phyloP scores from a whole-genome alignment of 2,797 vertebrate species.

The Octomys mimax region DNA sequence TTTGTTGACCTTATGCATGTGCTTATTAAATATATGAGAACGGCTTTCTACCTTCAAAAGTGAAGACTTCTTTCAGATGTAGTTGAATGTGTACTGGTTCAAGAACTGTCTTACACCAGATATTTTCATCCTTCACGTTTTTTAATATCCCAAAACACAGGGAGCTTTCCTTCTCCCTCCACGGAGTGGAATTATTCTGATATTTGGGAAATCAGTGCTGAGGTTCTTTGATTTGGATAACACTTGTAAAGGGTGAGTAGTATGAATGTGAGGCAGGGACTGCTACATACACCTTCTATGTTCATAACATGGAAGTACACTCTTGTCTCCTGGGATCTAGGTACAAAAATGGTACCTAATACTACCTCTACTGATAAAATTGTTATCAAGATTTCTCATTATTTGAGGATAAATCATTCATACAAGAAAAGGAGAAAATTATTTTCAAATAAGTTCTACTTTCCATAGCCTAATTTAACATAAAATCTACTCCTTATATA shows the following conservation, averaged over 20 bases:
- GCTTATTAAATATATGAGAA: not conserved
- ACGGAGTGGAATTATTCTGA: not conserved
- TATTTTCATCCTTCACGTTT: not conserved
- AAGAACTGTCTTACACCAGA: not conserved
- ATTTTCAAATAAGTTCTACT: slow-evolving; percentile 37
- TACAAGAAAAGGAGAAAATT: slow-evolving; percentile 15
- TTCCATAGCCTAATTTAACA: not conserved
- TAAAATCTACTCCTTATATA: not conserved
- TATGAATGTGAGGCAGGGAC: not conserved
- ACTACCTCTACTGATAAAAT: not conserved
- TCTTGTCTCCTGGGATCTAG: not conserved
- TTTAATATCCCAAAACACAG: not conserved
- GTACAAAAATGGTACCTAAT: not conserved
- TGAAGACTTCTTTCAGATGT: slow-evolving; percentile 35
- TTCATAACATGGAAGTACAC: not conserved
- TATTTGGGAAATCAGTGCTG: not conserved
- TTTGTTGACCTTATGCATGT: not conserved
- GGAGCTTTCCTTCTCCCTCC: not conserved
- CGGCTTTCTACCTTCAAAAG: slow-evolving; percentile 6
- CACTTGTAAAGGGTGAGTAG: not conserved
- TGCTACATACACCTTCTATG: not conserved
- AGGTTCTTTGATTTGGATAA: slow-evolving; percentile 1
- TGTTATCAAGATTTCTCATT: slow-evolving; percentile 20
- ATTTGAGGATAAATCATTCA: slow-evolving; percentile 21
- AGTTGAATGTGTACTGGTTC: not conserved